These are phyloP conservation scores for Hippopotamus amphibius DNA, from an alignment of 2,113 vertebrate genomes.

Conservation along the genomic window DNA sequence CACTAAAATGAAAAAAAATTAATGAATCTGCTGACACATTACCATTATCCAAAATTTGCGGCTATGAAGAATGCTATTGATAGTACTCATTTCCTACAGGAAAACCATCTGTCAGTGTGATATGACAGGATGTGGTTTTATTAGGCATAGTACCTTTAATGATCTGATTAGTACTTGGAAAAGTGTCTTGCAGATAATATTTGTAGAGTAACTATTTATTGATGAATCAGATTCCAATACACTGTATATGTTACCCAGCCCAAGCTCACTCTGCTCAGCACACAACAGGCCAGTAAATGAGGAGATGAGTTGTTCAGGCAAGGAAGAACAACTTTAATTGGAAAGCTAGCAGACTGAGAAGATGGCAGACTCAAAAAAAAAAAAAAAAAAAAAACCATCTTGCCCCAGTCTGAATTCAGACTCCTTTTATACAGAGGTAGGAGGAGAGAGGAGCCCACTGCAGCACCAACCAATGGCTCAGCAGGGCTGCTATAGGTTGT, in stretches of 20 bases:
- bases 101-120: slow-evolving; percentile 11
- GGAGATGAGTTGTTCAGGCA: not conserved
- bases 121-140: slow-evolving; percentile 3
- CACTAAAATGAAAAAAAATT: slow-evolving; percentile 28
- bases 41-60: slow-evolving; percentile 32
- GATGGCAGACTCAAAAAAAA: not conserved
- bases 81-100: not conserved
- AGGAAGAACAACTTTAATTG: not conserved
- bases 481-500: not conserved
- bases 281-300: not conserved
- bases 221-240: slow-evolving; percentile 32
- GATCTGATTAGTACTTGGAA: not conserved
- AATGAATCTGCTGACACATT: not conserved
- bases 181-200: not conserved
- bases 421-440: not conserved
- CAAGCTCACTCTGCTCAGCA: not conserved
- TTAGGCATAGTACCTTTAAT: not conserved
- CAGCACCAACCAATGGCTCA: not conserved
- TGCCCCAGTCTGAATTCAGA: not conserved
- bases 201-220: slow-evolving; percentile 3
- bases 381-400: not conserved
- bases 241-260: not conserved
- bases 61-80: not conserved
- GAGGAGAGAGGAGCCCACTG: not conserved
- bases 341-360: not conserved